Percentiles rank a stretch among this genome's conserved stretches.
Evolutionary conservation across 2,797 vertebrate genomes (phyloP).

Genomic region (Alosa sapidissima): DNA sequence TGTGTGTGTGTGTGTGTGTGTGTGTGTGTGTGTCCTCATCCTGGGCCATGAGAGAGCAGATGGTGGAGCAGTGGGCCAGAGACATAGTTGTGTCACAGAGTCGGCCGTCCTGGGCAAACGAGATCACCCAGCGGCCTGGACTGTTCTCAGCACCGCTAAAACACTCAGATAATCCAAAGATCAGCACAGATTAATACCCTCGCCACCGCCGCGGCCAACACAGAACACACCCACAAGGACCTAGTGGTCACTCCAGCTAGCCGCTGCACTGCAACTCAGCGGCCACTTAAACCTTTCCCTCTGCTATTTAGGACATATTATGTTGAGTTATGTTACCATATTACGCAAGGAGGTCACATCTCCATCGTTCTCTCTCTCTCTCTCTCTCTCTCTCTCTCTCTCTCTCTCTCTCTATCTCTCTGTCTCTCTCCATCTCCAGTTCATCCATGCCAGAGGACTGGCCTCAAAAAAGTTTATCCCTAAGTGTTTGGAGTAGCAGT

Average conservation of each 20-base stretch:
- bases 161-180: background rate
- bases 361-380: background rate
- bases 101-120: background rate
- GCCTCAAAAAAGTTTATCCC: background rate
- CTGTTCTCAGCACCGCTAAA: background rate
- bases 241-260: background rate
- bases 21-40: background rate
- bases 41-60: background rate
- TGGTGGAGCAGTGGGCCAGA: background rate
- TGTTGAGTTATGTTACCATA: background rate
- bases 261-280: background rate
- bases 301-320: background rate
- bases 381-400: background rate
- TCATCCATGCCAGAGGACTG: background rate
- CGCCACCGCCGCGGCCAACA: background rate
- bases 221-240: background rate
- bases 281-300: background rate
- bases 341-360: background rate
- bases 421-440: background rate
- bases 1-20: background rate
- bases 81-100: background rate
- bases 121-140: background rate
- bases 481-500: background rate
- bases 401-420: background rate
- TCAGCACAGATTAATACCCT: background rate